Evolutionary conservation across 2,113 vertebrate genomes (phyloP).

Genomic region (Peucedramus taeniatus): DNA sequence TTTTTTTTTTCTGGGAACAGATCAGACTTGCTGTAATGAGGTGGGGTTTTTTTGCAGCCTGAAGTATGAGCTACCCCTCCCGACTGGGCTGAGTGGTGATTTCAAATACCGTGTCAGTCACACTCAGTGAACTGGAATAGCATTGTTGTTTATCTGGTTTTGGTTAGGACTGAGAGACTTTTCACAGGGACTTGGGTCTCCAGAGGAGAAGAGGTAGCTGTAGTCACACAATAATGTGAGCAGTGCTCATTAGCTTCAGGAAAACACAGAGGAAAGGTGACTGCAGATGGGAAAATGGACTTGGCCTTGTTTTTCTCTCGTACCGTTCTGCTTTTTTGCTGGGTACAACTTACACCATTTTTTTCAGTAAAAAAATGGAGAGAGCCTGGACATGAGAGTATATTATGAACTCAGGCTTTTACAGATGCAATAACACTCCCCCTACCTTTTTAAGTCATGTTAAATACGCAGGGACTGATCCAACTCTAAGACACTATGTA

Average conservation of each 20-base stretch:
- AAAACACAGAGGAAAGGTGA: neutral
- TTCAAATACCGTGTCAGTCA: slow-evolving; percentile 41
- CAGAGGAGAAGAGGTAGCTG: neutral
- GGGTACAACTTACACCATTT: rapidly evolving
- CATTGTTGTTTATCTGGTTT: slow-evolving; percentile 45
- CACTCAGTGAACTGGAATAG: slow-evolving; percentile 39
- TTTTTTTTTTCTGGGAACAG: neutral
- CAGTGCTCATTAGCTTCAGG: neutral
- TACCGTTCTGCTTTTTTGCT: neutral
- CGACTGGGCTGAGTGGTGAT: neutral
- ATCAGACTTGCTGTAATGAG: slow-evolving; percentile 49
- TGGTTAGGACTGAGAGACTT: slow-evolving; percentile 10
- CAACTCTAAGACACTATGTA: neutral
- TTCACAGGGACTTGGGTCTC: neutral
- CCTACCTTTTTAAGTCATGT: neutral
- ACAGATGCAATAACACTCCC: neutral
- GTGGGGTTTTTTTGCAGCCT: neutral
- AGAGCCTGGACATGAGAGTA: neutral
- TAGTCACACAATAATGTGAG: neutral
- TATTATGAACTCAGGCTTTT: neutral
- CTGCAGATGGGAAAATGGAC: neutral
- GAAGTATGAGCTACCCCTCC: slow-evolving; percentile 8
- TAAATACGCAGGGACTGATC: rapidly evolving
- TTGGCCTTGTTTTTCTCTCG: neutral
- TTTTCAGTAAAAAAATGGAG: neutral